A percentile compares a stretch with the other conserved stretches of the same genome.
Conservation (phyloP, 1,140 invertebrate species). For the Brachionus plicatilis region DNA sequence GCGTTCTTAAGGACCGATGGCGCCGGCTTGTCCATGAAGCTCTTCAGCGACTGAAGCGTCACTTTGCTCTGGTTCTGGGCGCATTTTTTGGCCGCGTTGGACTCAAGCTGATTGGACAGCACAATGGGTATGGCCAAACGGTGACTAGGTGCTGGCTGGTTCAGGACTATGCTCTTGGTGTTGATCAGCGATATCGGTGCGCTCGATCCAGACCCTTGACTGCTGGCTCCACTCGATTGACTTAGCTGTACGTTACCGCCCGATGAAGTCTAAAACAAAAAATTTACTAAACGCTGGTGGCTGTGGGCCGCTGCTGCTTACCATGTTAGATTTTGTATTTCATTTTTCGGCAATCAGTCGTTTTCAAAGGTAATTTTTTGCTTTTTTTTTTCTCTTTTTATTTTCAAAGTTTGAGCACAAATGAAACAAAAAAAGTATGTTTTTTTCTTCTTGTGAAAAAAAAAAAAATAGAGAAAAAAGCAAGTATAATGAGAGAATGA, state of each 20-base stretch:
- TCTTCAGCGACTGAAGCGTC: not conserved
- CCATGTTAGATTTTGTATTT: constrained; percentile 21
- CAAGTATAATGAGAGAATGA: constrained; percentile 26
- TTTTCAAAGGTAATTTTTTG: not conserved
- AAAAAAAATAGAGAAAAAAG: not conserved
- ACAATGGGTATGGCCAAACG: not conserved
- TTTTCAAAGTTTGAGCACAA: not conserved
- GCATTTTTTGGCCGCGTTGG: not conserved
- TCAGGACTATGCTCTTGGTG: not conserved
- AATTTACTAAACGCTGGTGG: not conserved
- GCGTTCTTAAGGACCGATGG: not conserved
- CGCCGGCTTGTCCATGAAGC: not conserved
- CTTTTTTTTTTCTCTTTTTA: not conserved
- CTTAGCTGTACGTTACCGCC: constrained; percentile 11
- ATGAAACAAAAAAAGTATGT: not conserved
- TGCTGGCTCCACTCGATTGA: not conserved
- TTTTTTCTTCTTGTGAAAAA: not conserved
- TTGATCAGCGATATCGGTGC: not conserved
- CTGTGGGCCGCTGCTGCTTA: not conserved
- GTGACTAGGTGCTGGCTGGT: not conserved
- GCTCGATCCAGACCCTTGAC: not conserved
- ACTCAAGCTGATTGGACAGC: not conserved
- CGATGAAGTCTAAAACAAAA: not conserved
- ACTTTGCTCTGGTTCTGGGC: not conserved
- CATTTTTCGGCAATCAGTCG: not conserved